phyloP scores from a whole-genome alignment of 2,888 invertebrate genomes.

The Sarcophaga carnaria region DNA sequence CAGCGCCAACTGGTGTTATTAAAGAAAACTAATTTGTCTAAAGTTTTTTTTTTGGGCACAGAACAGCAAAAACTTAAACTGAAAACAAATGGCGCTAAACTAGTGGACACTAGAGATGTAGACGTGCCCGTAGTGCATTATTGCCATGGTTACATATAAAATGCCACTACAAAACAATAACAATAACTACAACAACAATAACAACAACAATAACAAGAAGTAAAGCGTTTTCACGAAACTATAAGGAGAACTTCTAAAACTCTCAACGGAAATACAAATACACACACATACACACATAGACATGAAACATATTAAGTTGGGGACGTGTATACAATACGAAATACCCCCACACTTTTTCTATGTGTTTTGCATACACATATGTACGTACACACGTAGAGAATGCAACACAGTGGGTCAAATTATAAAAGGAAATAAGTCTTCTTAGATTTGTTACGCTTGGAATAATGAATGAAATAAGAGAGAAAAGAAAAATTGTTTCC shows the following conservation, averaged over 20 bases:
- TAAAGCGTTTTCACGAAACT: background rate
- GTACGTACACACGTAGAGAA: no score
- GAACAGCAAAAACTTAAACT: background rate
- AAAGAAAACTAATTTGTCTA: conserved; percentile 45
- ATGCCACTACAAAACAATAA: conserved; percentile 58
- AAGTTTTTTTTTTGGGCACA: conserved; percentile 12
- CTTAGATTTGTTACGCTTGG: no score
- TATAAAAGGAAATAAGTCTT: no score
- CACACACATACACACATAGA: background rate
- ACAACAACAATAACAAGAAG: background rate
- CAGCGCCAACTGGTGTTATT: conserved; percentile 51
- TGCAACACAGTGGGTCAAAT: no score
- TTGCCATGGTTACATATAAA: conserved; percentile 68
- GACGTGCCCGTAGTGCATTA: conserved; percentile 58
- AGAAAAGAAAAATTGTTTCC: no score
- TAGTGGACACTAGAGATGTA: conserved; percentile 67
- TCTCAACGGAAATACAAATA: conserved; percentile 25
- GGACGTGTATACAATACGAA: no score
- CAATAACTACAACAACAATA: conserved; percentile 24
- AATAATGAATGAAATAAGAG: no score
- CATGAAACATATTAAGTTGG: no score
- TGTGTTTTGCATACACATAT: no score
- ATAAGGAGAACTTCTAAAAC: conserved; percentile 32
- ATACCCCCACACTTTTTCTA: no score
- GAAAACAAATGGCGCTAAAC: conserved; percentile 42